Percentiles rank a stretch among this genome's conserved stretches.
Conservation (phyloP, 2,113 vertebrate species). For the Myrmecophaga tridactyla region DNA sequence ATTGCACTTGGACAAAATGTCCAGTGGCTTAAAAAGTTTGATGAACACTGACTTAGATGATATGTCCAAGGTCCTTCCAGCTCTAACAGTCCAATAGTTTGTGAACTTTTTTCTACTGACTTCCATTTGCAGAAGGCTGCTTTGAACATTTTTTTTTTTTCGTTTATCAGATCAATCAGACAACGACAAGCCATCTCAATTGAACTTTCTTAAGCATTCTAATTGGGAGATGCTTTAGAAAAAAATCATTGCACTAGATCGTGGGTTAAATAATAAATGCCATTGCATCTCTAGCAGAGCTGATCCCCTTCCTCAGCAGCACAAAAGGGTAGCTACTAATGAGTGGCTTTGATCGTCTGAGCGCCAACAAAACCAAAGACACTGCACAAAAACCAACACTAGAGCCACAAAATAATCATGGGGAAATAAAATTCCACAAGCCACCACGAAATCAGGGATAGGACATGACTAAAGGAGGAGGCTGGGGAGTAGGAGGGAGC, state of each 20-base stretch:
- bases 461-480: neutral
- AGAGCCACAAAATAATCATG: neutral
- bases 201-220: neutral
- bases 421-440: neutral
- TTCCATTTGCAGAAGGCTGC: neutral
- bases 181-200: neutral
- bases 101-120: neutral
- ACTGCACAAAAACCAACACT: neutral
- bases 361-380: neutral
- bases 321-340: neutral
- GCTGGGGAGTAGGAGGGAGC: rapidly evolving
- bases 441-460: neutral
- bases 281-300: neutral
- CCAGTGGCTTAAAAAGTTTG: neutral
- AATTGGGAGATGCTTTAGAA: neutral
- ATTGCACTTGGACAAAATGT: neutral
- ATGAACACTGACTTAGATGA: neutral
- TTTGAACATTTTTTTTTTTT: neutral
- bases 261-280: neutral
- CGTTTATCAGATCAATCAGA: constrained; percentile 28
- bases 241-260: neutral
- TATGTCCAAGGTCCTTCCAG: neutral
- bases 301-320: neutral
- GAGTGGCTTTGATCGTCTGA: neutral
- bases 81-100: neutral